A percentile compares a stretch with the other conserved stretches of the same genome.
Conservation (phyloP, 2,888 invertebrate genomes). For the Drosophila merina region DNA sequence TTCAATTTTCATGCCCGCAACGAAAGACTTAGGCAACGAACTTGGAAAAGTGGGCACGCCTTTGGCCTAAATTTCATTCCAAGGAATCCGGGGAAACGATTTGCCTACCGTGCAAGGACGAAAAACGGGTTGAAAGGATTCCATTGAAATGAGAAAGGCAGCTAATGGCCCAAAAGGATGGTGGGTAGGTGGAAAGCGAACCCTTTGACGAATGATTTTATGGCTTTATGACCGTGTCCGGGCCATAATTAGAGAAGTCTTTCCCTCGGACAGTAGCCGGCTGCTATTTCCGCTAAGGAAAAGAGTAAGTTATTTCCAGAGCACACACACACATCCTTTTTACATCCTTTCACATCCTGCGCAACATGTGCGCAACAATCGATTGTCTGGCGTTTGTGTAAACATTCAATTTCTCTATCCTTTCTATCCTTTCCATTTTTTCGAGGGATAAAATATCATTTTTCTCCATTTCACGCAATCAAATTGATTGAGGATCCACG, state of each 20-base stretch:
- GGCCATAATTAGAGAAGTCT: slow-evolving; percentile 71
- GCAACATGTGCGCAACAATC: slow-evolving; percentile 62
- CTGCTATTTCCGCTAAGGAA: slow-evolving; percentile 26
- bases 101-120: slow-evolving; percentile 71
- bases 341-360: slow-evolving; percentile 61
- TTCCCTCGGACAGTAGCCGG: slow-evolving; percentile 35
- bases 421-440: slow-evolving; percentile 21
- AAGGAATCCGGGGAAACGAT: slow-evolving; percentile 37
- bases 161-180: slow-evolving; percentile 47
- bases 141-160: slow-evolving; percentile 44
- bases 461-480: slow-evolving; percentile 68
- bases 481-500: slow-evolving; percentile 49
- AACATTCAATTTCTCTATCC: slow-evolving; percentile 39
- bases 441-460: slow-evolving; percentile 38
- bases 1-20: slow-evolving; percentile 33
- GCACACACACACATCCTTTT: not conserved
- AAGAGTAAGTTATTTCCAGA: slow-evolving; percentile 24
- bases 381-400: slow-evolving; percentile 35
- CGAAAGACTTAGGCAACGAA: slow-evolving; percentile 75
- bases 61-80: slow-evolving; percentile 28
- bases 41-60: slow-evolving; percentile 49
- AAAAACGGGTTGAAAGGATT: slow-evolving; percentile 30
- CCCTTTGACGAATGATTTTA: slow-evolving; percentile 68
- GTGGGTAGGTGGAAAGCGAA: slow-evolving; percentile 27
- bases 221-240: slow-evolving; percentile 74